Conservation (phyloP, 1,140 invertebrate species). For the Zaprionus capensis region DNA sequence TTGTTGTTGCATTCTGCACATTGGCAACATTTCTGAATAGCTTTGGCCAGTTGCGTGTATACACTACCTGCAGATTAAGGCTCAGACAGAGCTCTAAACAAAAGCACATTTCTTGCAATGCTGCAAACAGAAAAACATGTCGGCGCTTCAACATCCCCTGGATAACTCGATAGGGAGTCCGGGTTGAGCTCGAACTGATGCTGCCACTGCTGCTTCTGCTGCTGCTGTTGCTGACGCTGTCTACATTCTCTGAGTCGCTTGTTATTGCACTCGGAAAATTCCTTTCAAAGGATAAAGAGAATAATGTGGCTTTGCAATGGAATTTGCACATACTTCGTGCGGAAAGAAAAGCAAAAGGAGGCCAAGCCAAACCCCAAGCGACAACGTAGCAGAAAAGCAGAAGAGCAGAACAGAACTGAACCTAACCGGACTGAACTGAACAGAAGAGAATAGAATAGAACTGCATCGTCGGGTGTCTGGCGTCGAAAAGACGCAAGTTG, state of each 20-base stretch:
- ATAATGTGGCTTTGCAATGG: constrained; percentile 82
- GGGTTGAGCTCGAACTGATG: constrained; percentile 5
- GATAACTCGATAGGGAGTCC: constrained; percentile 16
- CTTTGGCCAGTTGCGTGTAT: constrained; percentile 31
- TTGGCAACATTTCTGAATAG: constrained; percentile 42
- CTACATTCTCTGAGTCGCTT: constrained; percentile 52
- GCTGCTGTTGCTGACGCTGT: constrained; percentile 18
- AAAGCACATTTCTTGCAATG: constrained; percentile 45
- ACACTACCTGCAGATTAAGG: constrained; percentile 47
- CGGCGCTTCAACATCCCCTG: constrained; percentile 1
- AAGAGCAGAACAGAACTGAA: constrained; percentile 23
- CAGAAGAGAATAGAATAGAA: not conserved
- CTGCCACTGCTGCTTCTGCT: not conserved
- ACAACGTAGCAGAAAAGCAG: constrained; percentile 27
- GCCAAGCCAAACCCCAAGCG: constrained; percentile 13
- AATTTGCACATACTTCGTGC: constrained; percentile 78
- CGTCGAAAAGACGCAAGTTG: constrained; percentile 80
- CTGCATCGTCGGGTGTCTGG: constrained; percentile 35
- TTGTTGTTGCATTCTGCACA: constrained; percentile 39
- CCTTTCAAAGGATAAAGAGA: constrained; percentile 81
- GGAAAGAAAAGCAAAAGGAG: constrained; percentile 37
- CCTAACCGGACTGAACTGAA: not conserved
- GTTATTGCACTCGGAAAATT: constrained; percentile 81
- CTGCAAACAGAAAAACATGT: constrained; percentile 33
- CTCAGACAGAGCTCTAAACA: constrained; percentile 45